Conservation (phyloP, 1,140 invertebrate species). For the Manduca sexta region DNA sequence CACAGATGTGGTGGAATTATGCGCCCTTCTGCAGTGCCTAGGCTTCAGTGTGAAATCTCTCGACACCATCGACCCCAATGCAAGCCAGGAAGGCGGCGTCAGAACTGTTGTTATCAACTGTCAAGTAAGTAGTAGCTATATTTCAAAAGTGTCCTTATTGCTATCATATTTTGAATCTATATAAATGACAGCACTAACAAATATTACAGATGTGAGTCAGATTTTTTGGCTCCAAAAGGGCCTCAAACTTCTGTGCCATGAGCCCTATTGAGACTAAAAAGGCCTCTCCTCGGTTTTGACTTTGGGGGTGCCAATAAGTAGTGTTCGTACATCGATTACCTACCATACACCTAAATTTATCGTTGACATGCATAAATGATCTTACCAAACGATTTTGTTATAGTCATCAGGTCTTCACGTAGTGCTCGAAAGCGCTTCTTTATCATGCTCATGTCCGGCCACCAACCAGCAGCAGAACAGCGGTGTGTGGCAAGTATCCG, state of each 20-base stretch:
- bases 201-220: too few relatives aligned
- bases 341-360: background rate
- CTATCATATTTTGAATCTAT: background rate
- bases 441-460: conserved; percentile 51
- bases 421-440: conserved; percentile 43
- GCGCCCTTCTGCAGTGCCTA: conserved; percentile 52
- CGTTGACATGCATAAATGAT: background rate
- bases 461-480: conserved; percentile 46
- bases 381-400: background rate
- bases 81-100: conserved; percentile 33
- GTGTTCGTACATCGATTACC: background rate
- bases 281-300: too few relatives aligned
- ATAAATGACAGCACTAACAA: too few relatives aligned
- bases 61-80: conserved; percentile 35
- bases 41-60: conserved; percentile 52
- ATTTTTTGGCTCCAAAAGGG: too few relatives aligned
- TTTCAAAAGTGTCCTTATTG: background rate
- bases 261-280: too few relatives aligned
- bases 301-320: too few relatives aligned
- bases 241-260: too few relatives aligned
- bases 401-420: conserved; percentile 60
- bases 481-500: conserved; percentile 63
- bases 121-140: conserved; percentile 27
- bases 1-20: conserved; percentile 56
- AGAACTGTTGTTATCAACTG: conserved; percentile 54